These are phyloP conservation scores for Tricholaema leucomelas DNA, from an alignment of 2,113 vertebrate genomes.

Conservation along the genomic window DNA sequence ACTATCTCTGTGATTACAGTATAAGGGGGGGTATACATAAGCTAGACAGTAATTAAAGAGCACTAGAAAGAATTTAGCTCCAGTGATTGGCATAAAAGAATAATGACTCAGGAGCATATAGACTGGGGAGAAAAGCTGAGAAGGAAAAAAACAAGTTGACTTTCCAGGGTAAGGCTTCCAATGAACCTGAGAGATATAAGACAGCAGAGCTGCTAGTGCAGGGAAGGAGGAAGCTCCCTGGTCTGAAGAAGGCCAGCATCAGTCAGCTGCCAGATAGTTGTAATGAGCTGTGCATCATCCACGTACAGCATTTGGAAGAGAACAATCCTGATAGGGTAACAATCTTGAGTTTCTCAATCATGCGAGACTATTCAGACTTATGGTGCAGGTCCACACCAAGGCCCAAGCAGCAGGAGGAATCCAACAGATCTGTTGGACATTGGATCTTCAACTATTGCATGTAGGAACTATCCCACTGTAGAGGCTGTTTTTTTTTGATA, in stretches of 20 bases:
- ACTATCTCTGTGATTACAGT: conserved; percentile 44
- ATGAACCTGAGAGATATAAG: neutral
- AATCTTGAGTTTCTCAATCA: neutral
- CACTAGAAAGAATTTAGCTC: conserved; percentile 20
- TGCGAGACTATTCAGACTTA: neutral
- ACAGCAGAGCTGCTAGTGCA: neutral
- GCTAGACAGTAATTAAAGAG: conserved; percentile 48
- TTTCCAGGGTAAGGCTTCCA: neutral
- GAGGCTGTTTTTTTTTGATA: neutral
- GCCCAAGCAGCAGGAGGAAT: neutral
- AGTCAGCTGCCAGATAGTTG: neutral
- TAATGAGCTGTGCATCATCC: neutral
- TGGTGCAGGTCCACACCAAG: neutral
- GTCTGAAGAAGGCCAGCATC: neutral
- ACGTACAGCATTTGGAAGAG: neutral
- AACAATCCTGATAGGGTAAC: neutral
- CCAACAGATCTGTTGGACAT: neutral
- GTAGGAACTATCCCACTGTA: neutral
- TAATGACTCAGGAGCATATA: neutral
- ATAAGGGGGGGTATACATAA: conserved; percentile 41
- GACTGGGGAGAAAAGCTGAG: neutral
- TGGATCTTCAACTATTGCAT: neutral
- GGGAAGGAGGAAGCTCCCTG: neutral
- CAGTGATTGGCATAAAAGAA: conserved; percentile 18
- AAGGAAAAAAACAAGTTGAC: neutral